phyloP scores from a whole-genome alignment of 2,113 vertebrate species.

The Syrmaticus mikado region DNA sequence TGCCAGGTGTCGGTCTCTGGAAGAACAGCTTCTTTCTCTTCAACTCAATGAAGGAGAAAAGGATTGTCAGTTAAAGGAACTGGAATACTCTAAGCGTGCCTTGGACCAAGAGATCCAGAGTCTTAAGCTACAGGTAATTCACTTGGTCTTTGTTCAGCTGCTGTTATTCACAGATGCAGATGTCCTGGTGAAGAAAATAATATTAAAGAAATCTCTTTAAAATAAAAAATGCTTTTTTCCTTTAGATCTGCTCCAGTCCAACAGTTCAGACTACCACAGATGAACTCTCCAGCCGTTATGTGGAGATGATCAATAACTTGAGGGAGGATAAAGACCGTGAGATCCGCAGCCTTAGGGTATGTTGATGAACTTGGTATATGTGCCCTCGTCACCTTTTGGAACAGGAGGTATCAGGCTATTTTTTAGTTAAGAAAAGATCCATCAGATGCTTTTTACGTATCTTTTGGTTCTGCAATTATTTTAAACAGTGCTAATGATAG shows the following conservation, averaged over 20 bases:
- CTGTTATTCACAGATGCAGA: not conserved
- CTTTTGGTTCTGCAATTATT: not conserved
- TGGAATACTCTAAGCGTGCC: slow-evolving; percentile 84
- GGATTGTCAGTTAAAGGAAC: slow-evolving; percentile 89
- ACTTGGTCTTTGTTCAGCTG: accelerated
- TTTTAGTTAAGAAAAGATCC: too few species aligned
- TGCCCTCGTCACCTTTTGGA: accelerated
- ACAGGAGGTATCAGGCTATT: not conserved
- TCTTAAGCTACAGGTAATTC: slow-evolving; percentile 87
- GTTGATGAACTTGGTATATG: not conserved
- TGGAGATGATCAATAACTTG: slow-evolving; percentile 85
- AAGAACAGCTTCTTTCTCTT: slow-evolving; percentile 82
- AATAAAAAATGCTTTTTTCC: not conserved
- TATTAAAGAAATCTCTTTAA: accelerated
- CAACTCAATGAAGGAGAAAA: slow-evolving; percentile 78
- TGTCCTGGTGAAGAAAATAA: not conserved
- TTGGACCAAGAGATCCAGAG: slow-evolving; percentile 92
- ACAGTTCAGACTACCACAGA: slow-evolving; percentile 85
- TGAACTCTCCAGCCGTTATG: slow-evolving; percentile 89
- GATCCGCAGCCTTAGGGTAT: slow-evolving; percentile 86
- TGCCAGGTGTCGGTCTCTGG: slow-evolving; percentile 79
- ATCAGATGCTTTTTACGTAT: accelerated
- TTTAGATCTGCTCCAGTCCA: slow-evolving; percentile 71
- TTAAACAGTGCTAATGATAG: accelerated
- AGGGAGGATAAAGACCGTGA: slow-evolving; percentile 89